These are phyloP conservation scores for Oceanodroma leucorhoa DNA, from an alignment of 2,797 vertebrate genomes.

Conservation along the genomic window DNA sequence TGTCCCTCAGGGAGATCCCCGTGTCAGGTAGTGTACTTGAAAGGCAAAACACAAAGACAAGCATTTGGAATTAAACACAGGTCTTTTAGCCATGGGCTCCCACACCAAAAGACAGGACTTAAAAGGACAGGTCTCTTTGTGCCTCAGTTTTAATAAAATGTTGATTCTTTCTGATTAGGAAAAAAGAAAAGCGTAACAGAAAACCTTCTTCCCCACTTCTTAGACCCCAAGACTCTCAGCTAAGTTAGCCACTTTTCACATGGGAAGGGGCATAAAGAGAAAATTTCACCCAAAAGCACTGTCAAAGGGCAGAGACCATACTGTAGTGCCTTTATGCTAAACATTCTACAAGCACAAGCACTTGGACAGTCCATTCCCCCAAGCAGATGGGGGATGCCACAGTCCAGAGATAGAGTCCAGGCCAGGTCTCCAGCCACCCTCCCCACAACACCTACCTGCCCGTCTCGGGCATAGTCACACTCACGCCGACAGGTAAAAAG, in stretches of 20 bases:
- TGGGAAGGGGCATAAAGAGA: neutral
- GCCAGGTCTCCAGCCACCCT: neutral
- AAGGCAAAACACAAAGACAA: neutral
- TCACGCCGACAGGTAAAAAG: neutral
- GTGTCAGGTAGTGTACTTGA: neutral
- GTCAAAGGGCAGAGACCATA: neutral
- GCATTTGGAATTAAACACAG: neutral
- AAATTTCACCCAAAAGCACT: neutral
- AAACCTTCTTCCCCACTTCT: neutral
- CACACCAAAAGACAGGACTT: neutral
- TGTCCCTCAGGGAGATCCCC: neutral
- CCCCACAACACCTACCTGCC: neutral
- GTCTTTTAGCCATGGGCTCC: accelerated
- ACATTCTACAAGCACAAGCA: accelerated
- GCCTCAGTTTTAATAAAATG: neutral
- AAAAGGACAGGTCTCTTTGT: neutral
- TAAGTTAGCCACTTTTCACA: neutral
- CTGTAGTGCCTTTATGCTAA: neutral
- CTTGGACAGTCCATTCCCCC: neutral
- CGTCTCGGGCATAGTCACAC: neutral
- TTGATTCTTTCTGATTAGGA: neutral
- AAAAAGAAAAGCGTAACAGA: neutral
- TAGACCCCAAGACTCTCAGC: neutral
- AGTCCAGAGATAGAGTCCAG: neutral
- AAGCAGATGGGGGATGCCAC: neutral